phyloP scores from a whole-genome alignment of 2,113 vertebrate genomes.

The Oplegnathus fasciatus region DNA sequence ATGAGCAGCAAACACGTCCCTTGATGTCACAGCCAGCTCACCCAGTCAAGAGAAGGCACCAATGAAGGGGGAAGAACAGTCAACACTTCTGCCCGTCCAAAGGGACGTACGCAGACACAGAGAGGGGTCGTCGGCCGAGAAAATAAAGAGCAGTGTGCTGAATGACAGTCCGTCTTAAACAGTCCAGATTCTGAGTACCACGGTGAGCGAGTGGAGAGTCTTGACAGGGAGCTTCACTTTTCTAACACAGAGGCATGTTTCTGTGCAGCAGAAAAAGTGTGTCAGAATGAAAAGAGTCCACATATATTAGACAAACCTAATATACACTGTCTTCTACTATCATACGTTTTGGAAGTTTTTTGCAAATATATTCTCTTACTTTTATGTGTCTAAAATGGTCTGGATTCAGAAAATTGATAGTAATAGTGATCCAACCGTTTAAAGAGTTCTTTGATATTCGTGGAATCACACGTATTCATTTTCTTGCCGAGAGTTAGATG shows the following conservation, averaged over 20 bases:
- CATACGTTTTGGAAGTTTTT: neutral
- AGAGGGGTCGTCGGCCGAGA: neutral
- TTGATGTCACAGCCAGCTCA: constrained; percentile 52
- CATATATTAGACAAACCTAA: neutral
- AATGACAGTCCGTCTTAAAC: constrained; percentile 28
- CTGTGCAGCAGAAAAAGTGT: constrained; percentile 51
- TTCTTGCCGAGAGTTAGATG: neutral
- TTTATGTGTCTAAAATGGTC: neutral
- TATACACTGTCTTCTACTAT: neutral
- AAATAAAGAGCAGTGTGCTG: constrained; percentile 1
- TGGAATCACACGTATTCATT: neutral
- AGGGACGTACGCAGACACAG: constrained; percentile 4
- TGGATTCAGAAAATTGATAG: neutral
- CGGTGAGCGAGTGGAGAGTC: constrained; percentile 27
- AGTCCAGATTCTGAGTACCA: constrained; percentile 24
- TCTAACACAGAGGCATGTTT: constrained; percentile 27
- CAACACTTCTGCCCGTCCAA: constrained; percentile 7
- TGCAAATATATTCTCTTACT: neutral
- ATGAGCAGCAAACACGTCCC: constrained; percentile 48
- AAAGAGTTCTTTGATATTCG: neutral
- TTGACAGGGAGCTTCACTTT: constrained; percentile 30
- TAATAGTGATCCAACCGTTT: neutral
- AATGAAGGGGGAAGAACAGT: constrained; percentile 59
- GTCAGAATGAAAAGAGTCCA: neutral
- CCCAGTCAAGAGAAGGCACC: constrained; percentile 76